phyloP scores from a whole-genome alignment of 1,140 invertebrate species.

The Drosophila busckii region DNA sequence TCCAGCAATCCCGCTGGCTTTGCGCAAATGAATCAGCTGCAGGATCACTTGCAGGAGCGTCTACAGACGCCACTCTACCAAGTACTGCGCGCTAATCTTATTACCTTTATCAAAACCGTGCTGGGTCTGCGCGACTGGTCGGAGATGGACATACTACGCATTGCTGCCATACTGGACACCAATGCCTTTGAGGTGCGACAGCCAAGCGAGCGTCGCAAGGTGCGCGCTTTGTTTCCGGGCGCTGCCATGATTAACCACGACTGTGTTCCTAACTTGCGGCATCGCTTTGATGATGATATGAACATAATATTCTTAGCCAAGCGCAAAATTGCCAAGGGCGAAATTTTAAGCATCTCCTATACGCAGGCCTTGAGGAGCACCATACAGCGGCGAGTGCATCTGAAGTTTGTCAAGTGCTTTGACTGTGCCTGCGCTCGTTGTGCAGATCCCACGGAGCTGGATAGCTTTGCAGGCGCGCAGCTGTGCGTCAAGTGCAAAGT shows the following conservation, averaged over 20 bases:
- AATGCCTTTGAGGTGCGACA: slow-evolving; percentile 83
- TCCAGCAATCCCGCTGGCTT: slow-evolving; percentile 80
- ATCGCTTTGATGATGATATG: slow-evolving; percentile 82
- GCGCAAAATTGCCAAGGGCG: slow-evolving; percentile 82
- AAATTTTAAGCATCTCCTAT: slow-evolving; percentile 83
- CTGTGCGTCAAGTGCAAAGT: slow-evolving; percentile 82
- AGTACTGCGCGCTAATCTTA: slow-evolving; percentile 82
- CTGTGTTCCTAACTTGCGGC: slow-evolving; percentile 83
- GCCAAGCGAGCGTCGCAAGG: slow-evolving; percentile 76
- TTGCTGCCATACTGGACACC: slow-evolving; percentile 84
- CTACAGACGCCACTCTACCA: slow-evolving; percentile 81
- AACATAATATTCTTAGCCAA: slow-evolving; percentile 81
- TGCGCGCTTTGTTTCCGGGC: slow-evolving; percentile 82
- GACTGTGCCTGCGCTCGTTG: slow-evolving; percentile 83
- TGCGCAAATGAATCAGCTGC: slow-evolving; percentile 80
- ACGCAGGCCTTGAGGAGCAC: slow-evolving; percentile 85
- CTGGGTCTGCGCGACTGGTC: slow-evolving; percentile 80
- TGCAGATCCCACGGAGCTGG: slow-evolving; percentile 83
- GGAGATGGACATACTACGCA: slow-evolving; percentile 82
- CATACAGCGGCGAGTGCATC: slow-evolving; percentile 82
- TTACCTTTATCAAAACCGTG: slow-evolving; percentile 82
- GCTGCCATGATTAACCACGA: slow-evolving; percentile 84
- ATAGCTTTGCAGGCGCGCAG: slow-evolving; percentile 83
- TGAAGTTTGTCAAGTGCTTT: slow-evolving; percentile 84
- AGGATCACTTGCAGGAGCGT: slow-evolving; percentile 82